A percentile compares a stretch with the other conserved stretches of the same genome.
Conservation (phyloP, 2,888 invertebrate species). For the Choristoneura rosaceana region DNA sequence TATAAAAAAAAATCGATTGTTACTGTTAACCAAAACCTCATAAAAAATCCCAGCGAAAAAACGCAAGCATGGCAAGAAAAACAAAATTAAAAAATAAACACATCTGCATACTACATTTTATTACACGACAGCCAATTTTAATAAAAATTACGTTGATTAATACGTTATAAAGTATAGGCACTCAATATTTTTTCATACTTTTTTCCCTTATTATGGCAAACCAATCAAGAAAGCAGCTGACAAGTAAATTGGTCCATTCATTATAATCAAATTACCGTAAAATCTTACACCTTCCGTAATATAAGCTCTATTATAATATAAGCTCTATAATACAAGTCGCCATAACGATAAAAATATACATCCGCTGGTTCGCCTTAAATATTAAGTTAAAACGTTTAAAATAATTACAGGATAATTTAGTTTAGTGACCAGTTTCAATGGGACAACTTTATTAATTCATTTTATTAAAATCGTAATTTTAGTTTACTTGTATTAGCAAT, state of each 20-base stretch:
- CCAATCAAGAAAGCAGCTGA: constrained; percentile 42
- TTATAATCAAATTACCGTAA: constrained; percentile 60
- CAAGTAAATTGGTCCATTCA: constrained; percentile 49
- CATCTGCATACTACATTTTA: not conserved
- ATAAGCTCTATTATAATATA: constrained; percentile 64
- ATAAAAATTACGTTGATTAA: constrained; percentile 45
- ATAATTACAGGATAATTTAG: constrained; percentile 79
- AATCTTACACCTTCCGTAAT: constrained; percentile 66
- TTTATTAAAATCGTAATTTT: too few species aligned
- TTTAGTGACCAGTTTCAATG: constrained; percentile 57
- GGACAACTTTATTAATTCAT: constrained; percentile 27
- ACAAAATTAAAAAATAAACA: not conserved
- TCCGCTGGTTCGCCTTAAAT: constrained; percentile 73
- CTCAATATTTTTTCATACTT: constrained; percentile 13
- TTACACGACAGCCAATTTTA: constrained; percentile 35
- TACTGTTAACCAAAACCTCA: too few species aligned
- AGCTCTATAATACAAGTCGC: constrained; percentile 59
- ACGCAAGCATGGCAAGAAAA: not conserved
- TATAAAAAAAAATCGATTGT: too few species aligned
- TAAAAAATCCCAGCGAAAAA: too few species aligned
- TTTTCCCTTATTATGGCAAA: constrained; percentile 32
- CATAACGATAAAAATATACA: constrained; percentile 72
- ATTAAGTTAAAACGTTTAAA: constrained; percentile 83
- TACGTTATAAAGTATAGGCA: constrained; percentile 37
- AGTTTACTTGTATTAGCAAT: too few species aligned